Conservation (phyloP, 2,797 vertebrate genomes). For the Danio albolineatus region DNA sequence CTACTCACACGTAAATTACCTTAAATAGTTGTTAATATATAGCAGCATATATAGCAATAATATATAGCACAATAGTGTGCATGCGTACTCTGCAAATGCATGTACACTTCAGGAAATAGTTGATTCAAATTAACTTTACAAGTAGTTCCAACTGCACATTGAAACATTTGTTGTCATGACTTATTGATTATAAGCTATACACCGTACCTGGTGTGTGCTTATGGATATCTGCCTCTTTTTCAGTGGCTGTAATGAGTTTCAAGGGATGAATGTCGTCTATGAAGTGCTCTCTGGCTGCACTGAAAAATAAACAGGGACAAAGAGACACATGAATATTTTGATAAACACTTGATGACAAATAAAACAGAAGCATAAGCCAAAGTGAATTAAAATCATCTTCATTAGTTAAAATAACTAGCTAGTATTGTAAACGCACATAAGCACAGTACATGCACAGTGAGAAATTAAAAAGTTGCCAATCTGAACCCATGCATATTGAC, state of each 20-base stretch:
- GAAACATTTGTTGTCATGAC: too few species aligned
- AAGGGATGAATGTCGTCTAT: constrained; percentile 61
- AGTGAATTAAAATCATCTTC: neutral
- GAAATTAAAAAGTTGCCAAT: neutral
- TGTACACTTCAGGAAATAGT: too few species aligned
- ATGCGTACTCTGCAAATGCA: too few species aligned
- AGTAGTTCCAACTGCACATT: too few species aligned
- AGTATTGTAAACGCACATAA: neutral
- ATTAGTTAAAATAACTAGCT: neutral
- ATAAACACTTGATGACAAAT: constrained; percentile 10
- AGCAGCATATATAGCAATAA: too few species aligned
- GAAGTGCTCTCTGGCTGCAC: constrained; percentile 76
- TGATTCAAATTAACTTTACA: too few species aligned
- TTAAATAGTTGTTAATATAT: too few species aligned
- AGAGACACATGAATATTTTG: neutral
- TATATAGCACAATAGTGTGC: too few species aligned
- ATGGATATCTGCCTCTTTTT: constrained; percentile 40
- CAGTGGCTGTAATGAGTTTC: constrained; percentile 46
- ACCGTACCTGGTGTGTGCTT: constrained; percentile 24
- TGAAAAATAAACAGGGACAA: constrained; percentile 55
- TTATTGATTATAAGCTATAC: too few species aligned
- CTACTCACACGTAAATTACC: neutral
- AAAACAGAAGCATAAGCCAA: neutral
- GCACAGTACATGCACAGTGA: neutral
- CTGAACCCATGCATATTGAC: neutral